phyloP scores from a whole-genome alignment of 37 sponge, comb jelly and placozoan genomes.

The Mnemiopsis leidyi region DNA sequence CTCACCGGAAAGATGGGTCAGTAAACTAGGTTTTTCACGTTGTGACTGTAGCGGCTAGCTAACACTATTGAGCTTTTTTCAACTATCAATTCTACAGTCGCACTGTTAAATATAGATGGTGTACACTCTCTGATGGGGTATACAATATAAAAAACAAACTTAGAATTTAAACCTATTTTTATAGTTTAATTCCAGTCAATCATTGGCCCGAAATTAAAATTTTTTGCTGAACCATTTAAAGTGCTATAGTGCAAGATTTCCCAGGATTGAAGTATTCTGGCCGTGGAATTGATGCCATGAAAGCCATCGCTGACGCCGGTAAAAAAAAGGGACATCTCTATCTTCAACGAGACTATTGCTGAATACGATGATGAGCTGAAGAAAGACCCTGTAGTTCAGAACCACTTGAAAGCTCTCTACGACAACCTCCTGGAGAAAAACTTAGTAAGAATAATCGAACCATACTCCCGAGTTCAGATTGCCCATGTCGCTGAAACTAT shows the following conservation, averaged over 20 bases:
- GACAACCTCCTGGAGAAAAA: constrained; percentile 95
- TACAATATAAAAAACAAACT: too few relatives aligned
- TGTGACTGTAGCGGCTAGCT: too few relatives aligned
- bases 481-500: constrained; percentile 83
- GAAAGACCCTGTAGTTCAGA: constrained; percentile 82
- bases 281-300: constrained; percentile 79
- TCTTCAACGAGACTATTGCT: constrained; percentile 72
- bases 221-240: too few relatives aligned
- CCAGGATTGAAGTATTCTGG: constrained; percentile 49
- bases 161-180: too few relatives aligned
- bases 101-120: too few relatives aligned
- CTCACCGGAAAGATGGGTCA: constrained; percentile 83
- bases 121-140: too few relatives aligned
- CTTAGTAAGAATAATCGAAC: constrained; percentile 87
- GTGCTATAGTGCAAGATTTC: too few relatives aligned
- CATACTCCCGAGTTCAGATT: constrained; percentile 89
- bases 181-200: too few relatives aligned
- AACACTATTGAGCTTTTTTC: too few relatives aligned
- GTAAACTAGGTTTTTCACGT: too few relatives aligned
- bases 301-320: constrained; percentile 87
- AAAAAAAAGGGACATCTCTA: constrained; percentile 82
- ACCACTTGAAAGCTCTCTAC: constrained; percentile 85
- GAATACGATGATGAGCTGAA: constrained; percentile 69
- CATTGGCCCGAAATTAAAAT: too few relatives aligned
- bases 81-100: too few relatives aligned